Conservation (phyloP, 2,888 invertebrate genomes). For the Eupithecia vulgata region DNA sequence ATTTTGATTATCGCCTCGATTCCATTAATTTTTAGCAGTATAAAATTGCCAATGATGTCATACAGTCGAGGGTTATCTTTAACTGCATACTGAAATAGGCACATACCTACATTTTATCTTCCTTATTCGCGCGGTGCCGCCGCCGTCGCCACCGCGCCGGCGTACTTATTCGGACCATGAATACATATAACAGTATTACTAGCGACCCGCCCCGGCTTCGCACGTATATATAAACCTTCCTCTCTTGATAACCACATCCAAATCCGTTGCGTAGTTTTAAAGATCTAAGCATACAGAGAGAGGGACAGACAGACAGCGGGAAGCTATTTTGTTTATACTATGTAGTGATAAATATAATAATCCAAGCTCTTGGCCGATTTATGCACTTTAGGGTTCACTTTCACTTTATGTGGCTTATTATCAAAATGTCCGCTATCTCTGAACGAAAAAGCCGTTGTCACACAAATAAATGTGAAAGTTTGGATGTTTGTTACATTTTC, state of each 20-base stretch:
- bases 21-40: conserved; percentile 13
- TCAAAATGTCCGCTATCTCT: not conserved
- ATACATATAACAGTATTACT: too few relatives aligned
- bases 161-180: not conserved
- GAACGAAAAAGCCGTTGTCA: not conserved
- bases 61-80: conserved; percentile 47
- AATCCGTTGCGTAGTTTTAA: too few relatives aligned
- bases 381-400: not conserved
- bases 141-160: not conserved
- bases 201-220: too few relatives aligned
- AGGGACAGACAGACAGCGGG: too few relatives aligned
- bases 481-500: too few relatives aligned
- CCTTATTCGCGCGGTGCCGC: not conserved
- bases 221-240: too few relatives aligned
- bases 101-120: conserved; percentile 6
- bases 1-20: not conserved
- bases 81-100: not conserved
- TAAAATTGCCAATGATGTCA: conserved; percentile 49
- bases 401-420: not conserved
- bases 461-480: too few relatives aligned
- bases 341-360: not conserved
- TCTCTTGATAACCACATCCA: too few relatives aligned
- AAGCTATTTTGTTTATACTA: too few relatives aligned
- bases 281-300: too few relatives aligned
- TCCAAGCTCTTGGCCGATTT: not conserved